These are phyloP conservation scores for Macrosiphum euphorbiae DNA, from an alignment of 2,888 invertebrate genomes.

Conservation along the genomic window DNA sequence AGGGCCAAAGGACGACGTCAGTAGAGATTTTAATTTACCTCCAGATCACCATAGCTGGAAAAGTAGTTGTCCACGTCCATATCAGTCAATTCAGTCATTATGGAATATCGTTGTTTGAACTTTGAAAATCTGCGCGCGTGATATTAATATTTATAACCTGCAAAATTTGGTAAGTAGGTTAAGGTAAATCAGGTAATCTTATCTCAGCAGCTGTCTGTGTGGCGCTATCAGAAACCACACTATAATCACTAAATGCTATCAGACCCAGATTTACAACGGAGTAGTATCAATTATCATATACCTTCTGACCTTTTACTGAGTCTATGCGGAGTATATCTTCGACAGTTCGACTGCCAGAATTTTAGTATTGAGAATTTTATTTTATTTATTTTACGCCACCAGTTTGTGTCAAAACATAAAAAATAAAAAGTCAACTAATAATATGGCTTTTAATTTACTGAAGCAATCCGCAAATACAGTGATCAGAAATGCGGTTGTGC, in stretches of 20 bases:
- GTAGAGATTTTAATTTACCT: conserved; percentile 73
- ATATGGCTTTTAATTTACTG: conserved; percentile 37
- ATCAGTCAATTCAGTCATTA: not conserved
- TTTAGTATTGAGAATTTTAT: not conserved
- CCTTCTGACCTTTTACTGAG: too few relatives aligned
- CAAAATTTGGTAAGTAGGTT: conserved; percentile 1
- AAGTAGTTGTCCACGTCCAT: conserved; percentile 70
- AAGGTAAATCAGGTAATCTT: not conserved
- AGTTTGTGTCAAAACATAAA: not conserved
- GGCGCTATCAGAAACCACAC: not conserved
- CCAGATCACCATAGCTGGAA: conserved; percentile 80
- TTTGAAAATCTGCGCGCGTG: conserved; percentile 55
- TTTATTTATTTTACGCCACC: not conserved
- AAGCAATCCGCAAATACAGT: not conserved
- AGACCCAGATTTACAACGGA: not conserved
- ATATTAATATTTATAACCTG: conserved; percentile 40
- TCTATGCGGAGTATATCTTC: too few relatives aligned
- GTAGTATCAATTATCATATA: too few relatives aligned
- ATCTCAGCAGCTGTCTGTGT: not conserved
- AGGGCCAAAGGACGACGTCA: too few relatives aligned
- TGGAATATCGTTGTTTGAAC: not conserved
- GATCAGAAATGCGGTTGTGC: not conserved
- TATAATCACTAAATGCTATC: not conserved
- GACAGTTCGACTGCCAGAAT: not conserved
- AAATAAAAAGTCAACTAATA: not conserved